Percentiles rank a stretch among this genome's conserved stretches.
Conservation (phyloP, 2,113 vertebrate genomes). For the Pterophyllum scalare region DNA sequence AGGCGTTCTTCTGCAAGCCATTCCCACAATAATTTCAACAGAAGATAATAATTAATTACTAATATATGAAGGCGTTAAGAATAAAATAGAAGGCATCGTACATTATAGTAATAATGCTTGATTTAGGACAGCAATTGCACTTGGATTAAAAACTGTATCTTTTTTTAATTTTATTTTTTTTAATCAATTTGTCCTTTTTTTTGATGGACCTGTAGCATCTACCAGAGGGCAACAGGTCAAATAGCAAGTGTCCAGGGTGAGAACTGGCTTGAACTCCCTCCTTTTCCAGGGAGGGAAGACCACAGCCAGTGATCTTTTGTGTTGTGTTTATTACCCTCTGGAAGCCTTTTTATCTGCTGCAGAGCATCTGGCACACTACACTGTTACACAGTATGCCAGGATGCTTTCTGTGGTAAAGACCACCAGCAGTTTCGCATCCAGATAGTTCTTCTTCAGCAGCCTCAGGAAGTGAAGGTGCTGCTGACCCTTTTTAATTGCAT, state of each 20-base stretch:
- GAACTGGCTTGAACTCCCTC: background rate
- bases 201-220: background rate
- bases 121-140: background rate
- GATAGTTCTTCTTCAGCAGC: background rate
- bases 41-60: too few species aligned
- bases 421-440: background rate
- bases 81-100: too few species aligned
- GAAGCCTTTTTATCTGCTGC: background rate
- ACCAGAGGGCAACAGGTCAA: background rate
- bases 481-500: background rate
- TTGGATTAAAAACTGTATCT: background rate
- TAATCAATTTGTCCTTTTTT: background rate
- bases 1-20: too few species aligned
- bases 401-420: too few species aligned
- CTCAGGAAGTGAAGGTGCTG: background rate
- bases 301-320: background rate
- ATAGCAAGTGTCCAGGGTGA: background rate
- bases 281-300: background rate
- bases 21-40: too few species aligned
- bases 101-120: background rate
- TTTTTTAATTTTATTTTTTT: too few species aligned
- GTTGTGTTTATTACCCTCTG: background rate
- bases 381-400: background rate
- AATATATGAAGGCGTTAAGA: too few species aligned
- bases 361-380: background rate